Evolutionary conservation across 2,113 vertebrate genomes (phyloP).

Genomic region (Pseudonaja textilis): DNA sequence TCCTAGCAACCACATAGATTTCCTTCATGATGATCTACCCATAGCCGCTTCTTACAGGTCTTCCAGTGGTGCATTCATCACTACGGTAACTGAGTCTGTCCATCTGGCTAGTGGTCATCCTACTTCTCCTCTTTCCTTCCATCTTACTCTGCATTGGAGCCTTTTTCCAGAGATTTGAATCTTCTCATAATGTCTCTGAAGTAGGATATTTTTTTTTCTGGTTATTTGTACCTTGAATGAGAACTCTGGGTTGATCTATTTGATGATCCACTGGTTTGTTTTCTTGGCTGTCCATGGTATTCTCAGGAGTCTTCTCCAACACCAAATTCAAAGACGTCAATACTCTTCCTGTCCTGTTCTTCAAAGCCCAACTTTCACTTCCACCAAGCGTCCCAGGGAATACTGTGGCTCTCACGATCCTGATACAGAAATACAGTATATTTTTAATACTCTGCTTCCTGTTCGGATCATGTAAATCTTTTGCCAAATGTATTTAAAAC

Average conservation of each 20-base stretch:
- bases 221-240: background rate
- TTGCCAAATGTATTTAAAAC: background rate
- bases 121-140: background rate
- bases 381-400: background rate
- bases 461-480: background rate
- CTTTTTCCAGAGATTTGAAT: background rate
- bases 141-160: background rate
- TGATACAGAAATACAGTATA: background rate
- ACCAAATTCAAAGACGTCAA: background rate
- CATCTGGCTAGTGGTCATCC: background rate
- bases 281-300: background rate
- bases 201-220: background rate
- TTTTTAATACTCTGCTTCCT: background rate
- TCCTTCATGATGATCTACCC: background rate
- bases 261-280: background rate
- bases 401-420: background rate
- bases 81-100: background rate
- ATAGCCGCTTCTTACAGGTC: background rate
- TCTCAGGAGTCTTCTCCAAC: background rate
- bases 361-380: background rate
- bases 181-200: background rate
- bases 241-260: background rate
- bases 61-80: background rate
- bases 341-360: background rate
- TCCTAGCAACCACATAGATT: background rate